Evolutionary conservation across 2,797 vertebrate genomes (phyloP), one percentile per base, ranked within the genome.

Genomic region (Varecia variegata): DNA sequence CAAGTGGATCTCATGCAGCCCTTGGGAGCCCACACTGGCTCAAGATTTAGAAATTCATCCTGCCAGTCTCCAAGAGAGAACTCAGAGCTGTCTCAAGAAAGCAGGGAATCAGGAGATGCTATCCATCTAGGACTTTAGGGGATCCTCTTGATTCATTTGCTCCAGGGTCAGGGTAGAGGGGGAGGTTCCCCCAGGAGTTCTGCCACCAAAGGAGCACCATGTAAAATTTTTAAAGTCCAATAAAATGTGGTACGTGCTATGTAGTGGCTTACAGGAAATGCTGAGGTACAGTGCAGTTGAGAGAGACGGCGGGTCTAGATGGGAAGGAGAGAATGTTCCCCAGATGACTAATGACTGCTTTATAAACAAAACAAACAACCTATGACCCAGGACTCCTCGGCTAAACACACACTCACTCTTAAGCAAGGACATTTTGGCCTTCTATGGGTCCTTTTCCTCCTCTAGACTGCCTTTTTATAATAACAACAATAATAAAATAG

Each of bases 381-480:
- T 14, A 3, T 71, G 54, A 93, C 54, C 45, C 77, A 2, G 54
- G 68, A 56, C 27, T 70, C 58, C 43, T 65, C 38, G n/a, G 47
- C 90, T 83, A 87, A 87, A 71, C 43, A 74, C 14, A 50, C 40
- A 38, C 8, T 82, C 5, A 68, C 23, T 83, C n/a, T 74, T 81
- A 88, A 60, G 50, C n/a, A 88, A 71, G 56, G 32, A 20, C n/a
- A 58, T 67, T 85, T 62, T 83, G 73, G 81, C 38, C 77, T 93
- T 93, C 86, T 90, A 38, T 88, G 82, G 45, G 40, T 71, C 58
- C 77, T 84, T 74, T 93, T 38, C 27, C 58, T 90, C 87, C 74
- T 84, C 40, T 68, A 84, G 67, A 52, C 62, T 88, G 60, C 18
- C 47, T 82, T 90, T 97, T 91, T 88, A 90, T 62, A 73, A 88